These are phyloP conservation scores for Pantala flavescens DNA, from an alignment of 1,140 invertebrate genomes.

Conservation along the genomic window DNA sequence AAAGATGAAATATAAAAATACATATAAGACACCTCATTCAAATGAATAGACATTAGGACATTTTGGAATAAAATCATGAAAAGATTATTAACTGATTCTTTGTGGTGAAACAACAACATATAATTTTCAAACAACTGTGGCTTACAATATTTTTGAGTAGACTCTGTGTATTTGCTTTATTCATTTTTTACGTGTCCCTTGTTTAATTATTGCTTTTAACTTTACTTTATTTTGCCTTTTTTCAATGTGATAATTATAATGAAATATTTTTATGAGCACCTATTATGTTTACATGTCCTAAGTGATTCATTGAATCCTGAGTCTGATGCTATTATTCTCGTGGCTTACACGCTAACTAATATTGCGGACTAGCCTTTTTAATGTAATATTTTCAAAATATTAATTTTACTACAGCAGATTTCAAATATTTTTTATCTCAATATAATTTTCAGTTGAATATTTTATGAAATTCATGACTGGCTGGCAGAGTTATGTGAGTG, in stretches of 20 bases:
- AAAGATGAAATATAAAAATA: neutral
- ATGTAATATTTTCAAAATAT: neutral
- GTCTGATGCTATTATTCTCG: neutral
- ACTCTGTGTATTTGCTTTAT: constrained; percentile 10
- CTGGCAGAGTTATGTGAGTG: constrained; percentile 12
- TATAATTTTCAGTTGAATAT: neutral
- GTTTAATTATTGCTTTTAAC: constrained; percentile 8
- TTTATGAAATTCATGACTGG: neutral
- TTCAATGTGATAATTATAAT: neutral
- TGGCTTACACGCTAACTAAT: constrained; percentile 11
- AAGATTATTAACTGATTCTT: neutral
- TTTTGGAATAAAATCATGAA: no score
- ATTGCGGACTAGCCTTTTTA: constrained; percentile 2
- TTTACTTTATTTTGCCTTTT: neutral
- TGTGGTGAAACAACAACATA: constrained; percentile 8
- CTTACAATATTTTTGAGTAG: constrained; percentile 8
- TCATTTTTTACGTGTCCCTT: constrained; percentile 11
- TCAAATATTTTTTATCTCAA: neutral
- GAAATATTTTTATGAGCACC: neutral
- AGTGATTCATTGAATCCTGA: no score
- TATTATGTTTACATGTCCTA: no score
- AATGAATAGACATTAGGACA: no score
- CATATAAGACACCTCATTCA: no score
- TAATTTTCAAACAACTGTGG: neutral
- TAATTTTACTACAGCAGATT: neutral